A percentile compares a stretch with the other conserved stretches of the same genome.
Conservation (phyloP, 2,797 vertebrate genomes). For the Hydrocynus forskahlii region DNA sequence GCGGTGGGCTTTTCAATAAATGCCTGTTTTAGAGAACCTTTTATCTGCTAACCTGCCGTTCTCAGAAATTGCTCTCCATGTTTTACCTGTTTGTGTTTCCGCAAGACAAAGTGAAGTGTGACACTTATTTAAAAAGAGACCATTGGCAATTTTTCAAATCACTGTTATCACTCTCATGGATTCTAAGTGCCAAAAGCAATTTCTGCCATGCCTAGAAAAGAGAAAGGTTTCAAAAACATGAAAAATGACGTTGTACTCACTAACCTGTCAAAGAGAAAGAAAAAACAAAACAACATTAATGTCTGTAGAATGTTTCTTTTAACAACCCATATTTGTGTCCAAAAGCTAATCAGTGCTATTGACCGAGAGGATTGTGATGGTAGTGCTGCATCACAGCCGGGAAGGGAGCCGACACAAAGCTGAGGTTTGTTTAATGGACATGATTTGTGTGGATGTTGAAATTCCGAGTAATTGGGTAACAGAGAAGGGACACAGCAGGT, state of each 20-base stretch:
- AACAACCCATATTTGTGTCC: conserved; percentile 29
- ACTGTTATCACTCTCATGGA: conserved; percentile 17
- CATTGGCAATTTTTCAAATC: conserved; percentile 17
- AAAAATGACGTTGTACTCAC: too few species aligned
- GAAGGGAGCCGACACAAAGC: conserved; percentile 15
- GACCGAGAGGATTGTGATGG: conserved; percentile 25
- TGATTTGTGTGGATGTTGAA: conserved; percentile 8
- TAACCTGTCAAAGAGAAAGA: neutral
- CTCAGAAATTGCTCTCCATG: conserved; percentile 27
- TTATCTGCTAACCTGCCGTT: neutral
- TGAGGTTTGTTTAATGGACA: neutral
- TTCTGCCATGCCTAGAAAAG: conserved; percentile 15
- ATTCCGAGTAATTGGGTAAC: conserved; percentile 13
- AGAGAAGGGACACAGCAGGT: conserved; percentile 9
- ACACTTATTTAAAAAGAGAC: conserved; percentile 27
- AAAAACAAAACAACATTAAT: neutral
- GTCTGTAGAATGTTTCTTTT: conserved; percentile 26
- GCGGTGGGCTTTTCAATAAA: neutral
- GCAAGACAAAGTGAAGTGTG: neutral
- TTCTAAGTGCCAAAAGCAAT: conserved; percentile 43
- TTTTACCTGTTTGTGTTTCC: conserved; percentile 17
- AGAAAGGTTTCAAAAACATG: neutral
- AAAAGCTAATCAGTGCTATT: conserved; percentile 34
- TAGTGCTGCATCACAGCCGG: conserved; percentile 25
- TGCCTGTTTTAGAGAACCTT: neutral